phyloP scores from a whole-genome alignment of 2,888 invertebrate species.

The Drosophila neonasuta region DNA sequence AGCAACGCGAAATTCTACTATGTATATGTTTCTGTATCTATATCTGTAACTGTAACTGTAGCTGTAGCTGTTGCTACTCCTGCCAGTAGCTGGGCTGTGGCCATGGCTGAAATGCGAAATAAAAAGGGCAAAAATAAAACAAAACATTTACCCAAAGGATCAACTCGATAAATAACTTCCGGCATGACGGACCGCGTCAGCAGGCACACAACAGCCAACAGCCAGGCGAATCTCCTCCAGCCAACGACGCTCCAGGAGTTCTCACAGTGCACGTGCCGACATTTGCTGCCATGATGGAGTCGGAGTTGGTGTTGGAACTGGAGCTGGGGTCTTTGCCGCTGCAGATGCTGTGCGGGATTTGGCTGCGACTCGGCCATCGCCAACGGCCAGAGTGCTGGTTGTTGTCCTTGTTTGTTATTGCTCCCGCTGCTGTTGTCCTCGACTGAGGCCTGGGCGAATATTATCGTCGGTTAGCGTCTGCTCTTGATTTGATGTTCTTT shows the following conservation, averaged over 20 bases:
- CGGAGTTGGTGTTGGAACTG: conserved; percentile 21
- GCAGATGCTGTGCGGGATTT: conserved; percentile 57
- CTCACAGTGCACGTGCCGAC: conserved; percentile 66
- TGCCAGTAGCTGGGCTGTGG: background rate
- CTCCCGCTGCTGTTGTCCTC: conserved; percentile 19
- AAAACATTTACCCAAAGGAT: conserved; percentile 81
- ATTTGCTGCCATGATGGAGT: conserved; percentile 40
- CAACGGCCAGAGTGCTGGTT: conserved; percentile 46
- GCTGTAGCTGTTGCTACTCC: conserved; percentile 2
- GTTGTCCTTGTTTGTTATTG: conserved; percentile 26
- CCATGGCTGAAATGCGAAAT: conserved; percentile 32
- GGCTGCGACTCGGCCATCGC: conserved; percentile 50
- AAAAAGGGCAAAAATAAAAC: conserved; percentile 51
- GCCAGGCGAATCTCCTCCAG: conserved; percentile 69
- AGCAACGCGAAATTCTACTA: conserved; percentile 48
- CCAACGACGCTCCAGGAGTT: conserved; percentile 40
- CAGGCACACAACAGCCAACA: conserved; percentile 75
- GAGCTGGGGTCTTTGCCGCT: conserved; percentile 39
- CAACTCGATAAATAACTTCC: conserved; percentile 82
- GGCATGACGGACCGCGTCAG: conserved; percentile 79
- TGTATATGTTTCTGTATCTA: background rate
- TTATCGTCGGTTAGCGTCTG: conserved; percentile 52
- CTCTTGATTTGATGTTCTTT: conserved; percentile 65
- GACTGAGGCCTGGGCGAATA: conserved; percentile 28
- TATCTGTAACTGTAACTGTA: background rate